Evolutionary conservation across 2,888 invertebrate species (phyloP).

Genomic region (Amiota minor): DNA sequence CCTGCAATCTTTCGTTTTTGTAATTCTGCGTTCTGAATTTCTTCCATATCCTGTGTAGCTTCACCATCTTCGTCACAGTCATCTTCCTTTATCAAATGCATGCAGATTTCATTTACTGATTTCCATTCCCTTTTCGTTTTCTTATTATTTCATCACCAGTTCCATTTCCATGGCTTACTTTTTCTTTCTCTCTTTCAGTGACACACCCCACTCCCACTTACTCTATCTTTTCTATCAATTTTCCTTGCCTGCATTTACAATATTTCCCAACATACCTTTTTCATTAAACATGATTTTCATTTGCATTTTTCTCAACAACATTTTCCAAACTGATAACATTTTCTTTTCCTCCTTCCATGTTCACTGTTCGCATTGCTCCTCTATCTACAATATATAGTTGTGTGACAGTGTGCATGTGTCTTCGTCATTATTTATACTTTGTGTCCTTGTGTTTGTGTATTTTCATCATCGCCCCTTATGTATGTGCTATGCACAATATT

Average conservation of each 20-base stretch:
- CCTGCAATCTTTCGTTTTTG: too few species aligned
- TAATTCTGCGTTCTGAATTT: too few species aligned
- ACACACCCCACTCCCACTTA: neutral
- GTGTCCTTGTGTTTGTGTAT: neutral
- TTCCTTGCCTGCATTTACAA: constrained; percentile 35
- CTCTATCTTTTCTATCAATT: constrained; percentile 27
- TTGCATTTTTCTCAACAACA: constrained; percentile 48
- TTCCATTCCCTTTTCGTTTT: constrained; percentile 40
- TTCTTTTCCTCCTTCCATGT: neutral
- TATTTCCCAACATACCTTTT: constrained; percentile 35
- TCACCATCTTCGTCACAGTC: too few species aligned
- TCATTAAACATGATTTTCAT: constrained; percentile 58
- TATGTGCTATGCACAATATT: constrained; percentile 41
- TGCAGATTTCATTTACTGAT: constrained; percentile 30
- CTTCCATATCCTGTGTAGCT: too few species aligned
- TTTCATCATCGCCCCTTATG: constrained; percentile 43
- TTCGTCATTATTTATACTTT: too few species aligned
- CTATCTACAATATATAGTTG: too few species aligned
- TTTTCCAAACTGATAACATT: neutral
- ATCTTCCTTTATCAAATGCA: too few species aligned
- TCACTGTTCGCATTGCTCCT: neutral
- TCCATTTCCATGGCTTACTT: constrained; percentile 50
- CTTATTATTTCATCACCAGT: constrained; percentile 32
- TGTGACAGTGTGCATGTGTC: too few species aligned
- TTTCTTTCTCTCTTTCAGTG: constrained; percentile 35